Base-by-base conservation (phyloP, 2,797 vertebrate genomes). In the Schizothorax lantsangensis region DNA sequence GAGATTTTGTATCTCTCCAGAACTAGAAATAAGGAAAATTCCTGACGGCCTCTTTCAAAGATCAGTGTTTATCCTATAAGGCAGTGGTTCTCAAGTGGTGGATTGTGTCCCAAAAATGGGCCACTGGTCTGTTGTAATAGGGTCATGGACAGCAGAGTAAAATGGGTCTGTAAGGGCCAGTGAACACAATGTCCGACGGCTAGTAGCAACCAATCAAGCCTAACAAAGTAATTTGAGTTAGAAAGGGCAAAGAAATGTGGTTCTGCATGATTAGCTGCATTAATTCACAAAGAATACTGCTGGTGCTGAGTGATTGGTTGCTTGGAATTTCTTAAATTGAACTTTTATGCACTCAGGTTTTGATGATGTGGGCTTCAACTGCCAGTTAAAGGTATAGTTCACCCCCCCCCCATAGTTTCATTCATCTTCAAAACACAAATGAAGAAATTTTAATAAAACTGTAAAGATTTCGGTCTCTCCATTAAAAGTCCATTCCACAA, bases 1-100 rank as follows among this genome's bases (percentile, higher is more conserved):
- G 40, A 54, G 80, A 87, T 90, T 83, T 68, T 12, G n/a, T 64
- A 30, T 64, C 66, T 19, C 66, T 54, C 74, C 74, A 14, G 30
- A 75, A 33, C 73, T 47, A 33, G 26, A 57, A 54, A 54, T 54
- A 6, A 77, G 30, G 49, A 36, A 78, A 38, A 57, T 21, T 21
- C 49, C 75, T 2, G 1, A 23, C 1, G 6, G 33, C 11, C 5
- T 54, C 17, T 77, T 77, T 54, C 5, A 77, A 54, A 78, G 49
- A 38, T n/a, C 49, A 38, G 6, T 14, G 19, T 78, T 57, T n/a
- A 38, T 78, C 49, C 75, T 57, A 2, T 78, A 57, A 78, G 21
- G 21, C 33, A 57, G 33, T n/a, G 49, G 49, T 78, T 78, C 19
- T 38, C 10, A 38, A 78, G 33, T 7, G 21, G 17, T 57, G 33